Evolutionary conservation across 2,113 vertebrate species (phyloP).

Genomic region (Galbula dea): DNA sequence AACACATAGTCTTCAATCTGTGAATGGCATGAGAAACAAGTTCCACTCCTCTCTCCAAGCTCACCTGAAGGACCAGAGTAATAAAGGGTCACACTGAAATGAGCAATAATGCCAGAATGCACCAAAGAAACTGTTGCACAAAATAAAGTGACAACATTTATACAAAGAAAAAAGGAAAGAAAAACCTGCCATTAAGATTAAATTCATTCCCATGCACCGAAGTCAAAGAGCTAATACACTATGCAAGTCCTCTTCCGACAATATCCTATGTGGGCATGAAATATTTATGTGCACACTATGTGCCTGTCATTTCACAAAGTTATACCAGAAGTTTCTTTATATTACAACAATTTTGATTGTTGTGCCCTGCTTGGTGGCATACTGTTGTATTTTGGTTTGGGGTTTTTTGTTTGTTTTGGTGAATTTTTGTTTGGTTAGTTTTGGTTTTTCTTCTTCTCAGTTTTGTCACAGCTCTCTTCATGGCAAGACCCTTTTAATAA

Average conservation of each 20-base stretch:
- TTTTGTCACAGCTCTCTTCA: not conserved
- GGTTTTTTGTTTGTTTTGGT: not conserved
- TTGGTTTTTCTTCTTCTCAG: rapidly evolving
- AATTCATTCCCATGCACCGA: not conserved
- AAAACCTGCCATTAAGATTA: not conserved
- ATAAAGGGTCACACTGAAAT: not conserved
- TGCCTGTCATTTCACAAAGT: not conserved
- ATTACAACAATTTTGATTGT: not conserved
- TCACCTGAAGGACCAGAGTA: not conserved
- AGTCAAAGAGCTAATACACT: not conserved
- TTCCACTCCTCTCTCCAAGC: not conserved
- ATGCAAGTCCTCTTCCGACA: not conserved
- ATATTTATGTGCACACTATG: rapidly evolving
- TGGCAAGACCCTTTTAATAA: not conserved
- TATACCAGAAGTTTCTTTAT: not conserved
- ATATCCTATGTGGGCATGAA: not conserved
- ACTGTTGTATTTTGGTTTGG: too few relatives aligned
- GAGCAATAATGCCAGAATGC: not conserved
- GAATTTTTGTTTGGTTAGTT: not conserved
- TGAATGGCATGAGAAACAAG: not conserved
- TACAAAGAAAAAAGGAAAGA: not conserved
- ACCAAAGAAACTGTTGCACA: not conserved
- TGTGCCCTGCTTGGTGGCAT: not conserved
- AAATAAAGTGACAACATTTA: not conserved
- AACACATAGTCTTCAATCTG: not conserved